These are phyloP conservation scores for Orius laevigatus DNA, from an alignment of 1,140 invertebrate genomes.

Conservation along the genomic window DNA sequence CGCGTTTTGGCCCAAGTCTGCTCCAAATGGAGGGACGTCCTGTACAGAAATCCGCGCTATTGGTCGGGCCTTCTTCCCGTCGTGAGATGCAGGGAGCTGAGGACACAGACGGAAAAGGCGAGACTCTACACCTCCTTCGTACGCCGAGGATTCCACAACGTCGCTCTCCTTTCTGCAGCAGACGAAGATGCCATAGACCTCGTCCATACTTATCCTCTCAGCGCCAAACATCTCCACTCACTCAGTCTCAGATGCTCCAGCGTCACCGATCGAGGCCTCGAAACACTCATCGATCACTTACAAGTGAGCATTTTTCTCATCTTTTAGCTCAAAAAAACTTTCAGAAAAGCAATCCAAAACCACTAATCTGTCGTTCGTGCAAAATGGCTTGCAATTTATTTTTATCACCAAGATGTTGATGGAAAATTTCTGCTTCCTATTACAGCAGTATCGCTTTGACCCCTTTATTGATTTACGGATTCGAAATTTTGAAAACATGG, in stretches of 20 bases:
- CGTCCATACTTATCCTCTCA: conserved; percentile 63
- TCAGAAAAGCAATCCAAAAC: neutral
- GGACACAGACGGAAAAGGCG: conserved; percentile 43
- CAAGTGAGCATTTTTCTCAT: conserved; percentile 37
- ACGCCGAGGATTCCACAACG: conserved; percentile 65
- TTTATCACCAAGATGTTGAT: too few relatives aligned
- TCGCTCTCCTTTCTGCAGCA: conserved; percentile 65
- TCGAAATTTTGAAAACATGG: too few relatives aligned
- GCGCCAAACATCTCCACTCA: conserved; percentile 65
- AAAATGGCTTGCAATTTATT: too few relatives aligned
- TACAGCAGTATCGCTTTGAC: too few relatives aligned
- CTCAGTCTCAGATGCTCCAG: conserved; percentile 70
- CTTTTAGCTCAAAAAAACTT: neutral
- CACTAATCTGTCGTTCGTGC: neutral
- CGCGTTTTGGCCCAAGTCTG: conserved; percentile 65
- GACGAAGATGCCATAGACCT: conserved; percentile 81
- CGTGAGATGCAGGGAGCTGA: conserved; percentile 63
- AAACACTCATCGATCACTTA: conserved; percentile 67
- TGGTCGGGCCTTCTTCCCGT: conserved; percentile 72
- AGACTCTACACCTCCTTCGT: conserved; percentile 68
- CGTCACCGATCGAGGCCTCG: conserved; percentile 72
- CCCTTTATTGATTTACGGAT: too few relatives aligned
- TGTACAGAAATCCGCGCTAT: conserved; percentile 66
- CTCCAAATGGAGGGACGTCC: conserved; percentile 64
- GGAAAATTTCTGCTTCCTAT: too few relatives aligned